Conservation (phyloP, 2,113 vertebrate genomes). For the Setophaga coronata region DNA sequence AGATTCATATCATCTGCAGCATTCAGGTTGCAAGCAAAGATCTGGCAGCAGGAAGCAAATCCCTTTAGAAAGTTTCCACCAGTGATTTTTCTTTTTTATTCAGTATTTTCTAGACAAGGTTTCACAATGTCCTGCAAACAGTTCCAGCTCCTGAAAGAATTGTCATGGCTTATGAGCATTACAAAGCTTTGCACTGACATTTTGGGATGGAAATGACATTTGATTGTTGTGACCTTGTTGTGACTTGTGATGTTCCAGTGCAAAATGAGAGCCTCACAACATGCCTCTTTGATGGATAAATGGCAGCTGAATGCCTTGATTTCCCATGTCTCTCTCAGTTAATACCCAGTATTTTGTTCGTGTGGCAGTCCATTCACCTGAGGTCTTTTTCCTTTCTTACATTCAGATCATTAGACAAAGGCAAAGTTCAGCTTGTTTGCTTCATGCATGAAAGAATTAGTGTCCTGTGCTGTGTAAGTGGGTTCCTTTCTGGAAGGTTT, state of each 20-base stretch:
- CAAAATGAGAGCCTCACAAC: neutral
- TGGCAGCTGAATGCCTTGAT: neutral
- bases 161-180: neutral
- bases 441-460: neutral
- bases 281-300: neutral
- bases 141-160: neutral
- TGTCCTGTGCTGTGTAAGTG: neutral
- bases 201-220: conserved; percentile 38
- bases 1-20: neutral
- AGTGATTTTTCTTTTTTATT: neutral
- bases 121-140: neutral
- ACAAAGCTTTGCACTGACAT: neutral
- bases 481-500: neutral
- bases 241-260: conserved; percentile 12
- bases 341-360: neutral
- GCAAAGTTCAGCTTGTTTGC: neutral
- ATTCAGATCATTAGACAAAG: neutral
- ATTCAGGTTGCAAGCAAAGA: neutral
- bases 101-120: neutral
- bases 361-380: neutral
- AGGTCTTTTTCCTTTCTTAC: neutral
- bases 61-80: neutral
- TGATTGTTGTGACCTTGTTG: conserved; percentile 40
- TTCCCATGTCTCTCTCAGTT: neutral
- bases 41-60: neutral